phyloP scores from a whole-genome alignment of 2,113 vertebrate genomes.

The Cariama cristata region DNA sequence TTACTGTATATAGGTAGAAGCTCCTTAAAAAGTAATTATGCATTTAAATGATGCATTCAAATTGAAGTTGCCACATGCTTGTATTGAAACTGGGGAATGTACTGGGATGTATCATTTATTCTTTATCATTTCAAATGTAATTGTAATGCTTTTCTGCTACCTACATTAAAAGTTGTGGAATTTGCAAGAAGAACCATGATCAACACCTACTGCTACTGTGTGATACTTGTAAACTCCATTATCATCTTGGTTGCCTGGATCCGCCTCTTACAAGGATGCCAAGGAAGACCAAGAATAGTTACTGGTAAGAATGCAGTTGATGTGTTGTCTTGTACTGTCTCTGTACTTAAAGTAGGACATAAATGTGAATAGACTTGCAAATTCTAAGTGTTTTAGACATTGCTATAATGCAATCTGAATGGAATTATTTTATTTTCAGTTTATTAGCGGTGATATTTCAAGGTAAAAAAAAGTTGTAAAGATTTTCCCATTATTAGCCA shows the following conservation, averaged over 20 bases:
- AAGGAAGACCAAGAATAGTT: conserved; percentile 99
- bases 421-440: not conserved
- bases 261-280: conserved; percentile 98
- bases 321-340: not conserved
- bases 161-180: conserved; percentile 86
- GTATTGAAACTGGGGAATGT: not conserved
- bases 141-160: conserved; percentile 42
- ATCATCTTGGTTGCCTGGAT: conserved; percentile 97
- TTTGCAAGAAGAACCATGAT: conserved; percentile 99
- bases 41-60: not conserved
- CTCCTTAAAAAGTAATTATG: not conserved
- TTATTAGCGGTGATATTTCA: not conserved
- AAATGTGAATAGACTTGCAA: not conserved
- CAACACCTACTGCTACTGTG: conserved; percentile 95
- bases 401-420: not conserved
- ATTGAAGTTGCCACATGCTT: not conserved
- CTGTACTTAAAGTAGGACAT: not conserved
- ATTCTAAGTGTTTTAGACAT: not conserved
- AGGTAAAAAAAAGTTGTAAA: not conserved
- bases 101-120: not conserved
- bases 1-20: not conserved
- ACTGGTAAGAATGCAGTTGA: conserved; percentile 84
- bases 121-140: conserved; percentile 20
- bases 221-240: conserved; percentile 98
- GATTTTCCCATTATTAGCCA: not conserved